Conservation (phyloP, 2,113 vertebrate genomes). For the Diphyllodes magnificus region DNA sequence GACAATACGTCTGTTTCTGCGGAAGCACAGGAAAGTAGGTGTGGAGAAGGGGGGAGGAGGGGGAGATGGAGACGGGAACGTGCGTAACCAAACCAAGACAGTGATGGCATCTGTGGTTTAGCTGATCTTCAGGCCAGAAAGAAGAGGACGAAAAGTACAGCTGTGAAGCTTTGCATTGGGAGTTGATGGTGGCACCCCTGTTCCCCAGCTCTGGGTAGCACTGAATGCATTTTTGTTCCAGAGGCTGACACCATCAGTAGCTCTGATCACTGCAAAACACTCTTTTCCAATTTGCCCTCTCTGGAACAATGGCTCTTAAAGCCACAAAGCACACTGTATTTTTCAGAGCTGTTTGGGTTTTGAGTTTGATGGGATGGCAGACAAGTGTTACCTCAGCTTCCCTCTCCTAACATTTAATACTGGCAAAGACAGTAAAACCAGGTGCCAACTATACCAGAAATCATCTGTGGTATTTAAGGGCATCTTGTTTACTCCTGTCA, state of each 20-base stretch:
- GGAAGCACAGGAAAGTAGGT: background rate
- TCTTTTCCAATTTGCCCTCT: background rate
- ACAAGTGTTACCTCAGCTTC: background rate
- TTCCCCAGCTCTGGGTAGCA: background rate
- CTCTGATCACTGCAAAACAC: background rate
- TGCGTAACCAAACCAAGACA: background rate
- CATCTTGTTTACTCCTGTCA: background rate
- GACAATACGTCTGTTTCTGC: background rate
- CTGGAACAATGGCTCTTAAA: background rate
- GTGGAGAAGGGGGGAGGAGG: background rate
- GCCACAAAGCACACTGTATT: background rate
- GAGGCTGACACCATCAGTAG: rapidly evolving
- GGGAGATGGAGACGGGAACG: background rate
- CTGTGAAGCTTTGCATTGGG: background rate
- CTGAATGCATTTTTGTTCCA: background rate
- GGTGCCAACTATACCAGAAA: background rate
- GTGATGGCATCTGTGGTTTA: too few relatives aligned
- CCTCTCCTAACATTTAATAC: background rate
- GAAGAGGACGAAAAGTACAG: background rate
- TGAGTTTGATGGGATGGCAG: background rate
- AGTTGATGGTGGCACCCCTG: background rate
- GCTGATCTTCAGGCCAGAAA: background rate
- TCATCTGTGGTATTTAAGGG: background rate
- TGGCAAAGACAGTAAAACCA: background rate
- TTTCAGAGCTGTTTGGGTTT: background rate